These are phyloP conservation scores for Matsumurasca onukii DNA, from an alignment of 1,140 invertebrate genomes.

Conservation along the genomic window DNA sequence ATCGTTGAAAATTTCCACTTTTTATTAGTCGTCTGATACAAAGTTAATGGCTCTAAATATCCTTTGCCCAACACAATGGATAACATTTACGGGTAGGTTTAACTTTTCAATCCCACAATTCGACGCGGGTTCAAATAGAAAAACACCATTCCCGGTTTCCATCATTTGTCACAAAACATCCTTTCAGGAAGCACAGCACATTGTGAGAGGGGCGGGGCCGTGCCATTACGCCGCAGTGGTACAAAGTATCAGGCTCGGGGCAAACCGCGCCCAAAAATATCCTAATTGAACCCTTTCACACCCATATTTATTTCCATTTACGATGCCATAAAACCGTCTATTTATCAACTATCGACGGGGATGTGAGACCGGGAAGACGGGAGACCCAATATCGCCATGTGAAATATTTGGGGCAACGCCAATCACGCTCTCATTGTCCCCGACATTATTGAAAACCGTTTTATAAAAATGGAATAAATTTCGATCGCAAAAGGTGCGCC, in stretches of 20 bases:
- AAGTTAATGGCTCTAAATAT: too few relatives aligned
- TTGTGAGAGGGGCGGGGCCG: too few relatives aligned
- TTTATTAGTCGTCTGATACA: too few relatives aligned
- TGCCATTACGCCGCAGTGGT: neutral
- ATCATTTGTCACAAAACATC: too few relatives aligned
- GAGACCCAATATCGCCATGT: neutral
- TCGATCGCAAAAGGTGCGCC: neutral
- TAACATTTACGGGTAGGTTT: too few relatives aligned
- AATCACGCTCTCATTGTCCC: slow-evolving; percentile 13
- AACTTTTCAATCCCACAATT: too few relatives aligned
- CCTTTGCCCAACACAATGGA: too few relatives aligned
- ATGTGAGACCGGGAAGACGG: too few relatives aligned
- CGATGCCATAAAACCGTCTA: slow-evolving; percentile 20
- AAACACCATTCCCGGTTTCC: too few relatives aligned
- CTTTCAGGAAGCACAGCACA: too few relatives aligned
- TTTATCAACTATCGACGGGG: slow-evolving; percentile 22
- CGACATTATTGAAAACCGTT: slow-evolving; percentile 27
- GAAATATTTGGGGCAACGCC: slow-evolving; percentile 24
- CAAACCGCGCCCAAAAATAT: neutral
- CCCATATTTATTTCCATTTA: slow-evolving; percentile 20
- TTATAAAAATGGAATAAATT: slow-evolving; percentile 27
- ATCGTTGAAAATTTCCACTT: too few relatives aligned
- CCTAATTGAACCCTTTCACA: slow-evolving; percentile 26
- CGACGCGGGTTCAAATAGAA: too few relatives aligned
- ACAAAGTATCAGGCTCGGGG: neutral